Conservation (phyloP, 37 sponge, comb jelly and placozoan genomes). For the Crambe crambe region DNA sequence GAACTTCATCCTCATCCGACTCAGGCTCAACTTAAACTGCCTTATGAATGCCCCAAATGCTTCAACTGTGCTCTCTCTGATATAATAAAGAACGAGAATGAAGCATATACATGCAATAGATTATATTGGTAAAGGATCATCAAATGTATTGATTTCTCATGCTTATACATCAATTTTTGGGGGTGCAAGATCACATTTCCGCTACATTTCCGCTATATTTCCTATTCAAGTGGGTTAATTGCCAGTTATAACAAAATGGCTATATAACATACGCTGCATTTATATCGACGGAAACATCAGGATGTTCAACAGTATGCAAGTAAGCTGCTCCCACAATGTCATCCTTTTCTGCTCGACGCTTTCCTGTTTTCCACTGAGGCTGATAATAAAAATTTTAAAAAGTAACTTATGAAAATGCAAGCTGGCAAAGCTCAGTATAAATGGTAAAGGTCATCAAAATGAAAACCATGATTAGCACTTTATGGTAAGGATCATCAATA, state of each 20-base stretch:
- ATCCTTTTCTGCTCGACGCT: slow-evolving; percentile 94
- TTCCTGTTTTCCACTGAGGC: slow-evolving; percentile 91
- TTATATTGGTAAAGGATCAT: too few species aligned
- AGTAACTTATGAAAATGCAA: neutral
- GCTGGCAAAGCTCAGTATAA: too few species aligned
- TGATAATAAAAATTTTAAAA: neutral
- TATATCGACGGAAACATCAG: slow-evolving; percentile 46
- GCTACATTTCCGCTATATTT: too few species aligned
- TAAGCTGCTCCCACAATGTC: slow-evolving; percentile 70
- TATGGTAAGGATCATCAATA: too few species aligned
- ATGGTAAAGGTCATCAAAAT: too few species aligned
- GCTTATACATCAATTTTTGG: too few species aligned
- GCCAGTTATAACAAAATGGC: too few species aligned
- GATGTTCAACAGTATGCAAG: slow-evolving; percentile 66
- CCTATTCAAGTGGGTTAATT: too few species aligned
- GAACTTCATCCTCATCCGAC: slow-evolving; percentile 59
- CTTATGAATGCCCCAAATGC: slow-evolving; percentile 64
- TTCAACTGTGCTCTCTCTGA: slow-evolving; percentile 65
- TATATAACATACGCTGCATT: slow-evolving; percentile 58
- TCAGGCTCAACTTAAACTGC: slow-evolving; percentile 35
- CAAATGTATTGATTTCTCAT: too few species aligned
- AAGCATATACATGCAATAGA: neutral
- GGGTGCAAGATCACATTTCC: too few species aligned
- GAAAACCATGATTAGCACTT: too few species aligned
- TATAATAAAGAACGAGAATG: neutral